phyloP scores from a whole-genome alignment of 2,888 invertebrate genomes.

The Gandaritis pyraliata region DNA sequence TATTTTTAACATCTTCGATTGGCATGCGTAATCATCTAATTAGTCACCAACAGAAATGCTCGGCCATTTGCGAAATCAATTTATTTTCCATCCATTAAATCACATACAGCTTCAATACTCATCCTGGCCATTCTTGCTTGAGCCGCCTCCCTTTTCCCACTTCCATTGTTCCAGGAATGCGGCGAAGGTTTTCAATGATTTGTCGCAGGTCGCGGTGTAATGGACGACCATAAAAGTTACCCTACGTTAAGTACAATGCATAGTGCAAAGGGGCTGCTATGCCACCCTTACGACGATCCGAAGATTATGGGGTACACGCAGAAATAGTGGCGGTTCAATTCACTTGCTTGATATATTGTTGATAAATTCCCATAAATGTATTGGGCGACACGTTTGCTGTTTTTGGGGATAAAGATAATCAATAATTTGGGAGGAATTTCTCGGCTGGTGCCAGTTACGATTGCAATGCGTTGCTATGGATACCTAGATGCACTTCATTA shows the following conservation, averaged over 20 bases:
- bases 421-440: slow-evolving; percentile 14
- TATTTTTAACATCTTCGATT: slow-evolving; percentile 11
- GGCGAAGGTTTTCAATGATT: slow-evolving; percentile 55
- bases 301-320: slow-evolving; percentile 60
- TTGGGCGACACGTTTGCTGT: slow-evolving; percentile 30
- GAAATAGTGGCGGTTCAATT: slow-evolving; percentile 63
- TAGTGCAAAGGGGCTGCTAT: slow-evolving; percentile 68
- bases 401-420: slow-evolving; percentile 26
- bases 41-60: slow-evolving; percentile 53
- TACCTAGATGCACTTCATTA: not conserved
- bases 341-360: slow-evolving; percentile 64
- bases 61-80: slow-evolving; percentile 75
- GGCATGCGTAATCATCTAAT: slow-evolving; percentile 43
- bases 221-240: slow-evolving; percentile 77
- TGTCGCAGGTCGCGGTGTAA: slow-evolving; percentile 51
- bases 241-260: slow-evolving; percentile 77
- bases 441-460: not conserved
- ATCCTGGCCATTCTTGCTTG: slow-evolving; percentile 51
- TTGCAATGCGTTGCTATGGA: not conserved
- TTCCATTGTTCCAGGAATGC: slow-evolving; percentile 40
- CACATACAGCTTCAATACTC: slow-evolving; percentile 73
- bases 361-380: slow-evolving; percentile 45
- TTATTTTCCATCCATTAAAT: slow-evolving; percentile 80
- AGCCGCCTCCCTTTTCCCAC: slow-evolving; percentile 48
- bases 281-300: slow-evolving; percentile 62